Evolutionary conservation across 2,797 vertebrate species (phyloP).

Genomic region (Glyptemys insculpta): DNA sequence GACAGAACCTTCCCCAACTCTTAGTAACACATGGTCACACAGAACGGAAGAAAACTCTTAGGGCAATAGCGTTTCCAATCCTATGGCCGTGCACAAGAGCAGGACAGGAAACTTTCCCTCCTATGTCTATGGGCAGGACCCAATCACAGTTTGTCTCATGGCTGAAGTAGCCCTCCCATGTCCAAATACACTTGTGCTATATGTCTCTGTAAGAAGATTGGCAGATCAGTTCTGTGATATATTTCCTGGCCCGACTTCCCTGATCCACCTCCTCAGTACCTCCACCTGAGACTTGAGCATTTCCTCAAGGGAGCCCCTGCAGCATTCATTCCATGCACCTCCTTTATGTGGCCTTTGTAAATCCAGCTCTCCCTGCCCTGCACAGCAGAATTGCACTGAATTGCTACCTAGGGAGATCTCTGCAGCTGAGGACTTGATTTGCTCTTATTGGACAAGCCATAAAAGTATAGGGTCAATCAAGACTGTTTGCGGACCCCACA

Average conservation of each 20-base stretch:
- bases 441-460: not conserved
- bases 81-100: not conserved
- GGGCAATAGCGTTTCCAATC: not conserved
- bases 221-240: not conserved
- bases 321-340: not conserved
- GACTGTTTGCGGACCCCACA: conserved; percentile 26
- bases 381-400: not conserved
- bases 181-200: not conserved
- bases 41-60: not conserved
- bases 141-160: not conserved
- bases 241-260: not conserved
- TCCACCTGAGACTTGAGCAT: not conserved
- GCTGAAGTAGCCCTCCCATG: not conserved
- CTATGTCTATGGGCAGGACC: not conserved
- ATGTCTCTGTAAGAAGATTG: not conserved
- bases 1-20: not conserved
- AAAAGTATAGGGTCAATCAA: not conserved
- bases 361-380: not conserved
- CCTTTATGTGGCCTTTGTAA: not conserved
- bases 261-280: not conserved
- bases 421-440: not conserved
- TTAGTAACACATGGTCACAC: not conserved
- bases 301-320: not conserved
- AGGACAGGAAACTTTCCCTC: not conserved
- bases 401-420: not conserved